phyloP scores from a whole-genome alignment of 2,888 invertebrate species.

The Pachydiplax longipennis region DNA sequence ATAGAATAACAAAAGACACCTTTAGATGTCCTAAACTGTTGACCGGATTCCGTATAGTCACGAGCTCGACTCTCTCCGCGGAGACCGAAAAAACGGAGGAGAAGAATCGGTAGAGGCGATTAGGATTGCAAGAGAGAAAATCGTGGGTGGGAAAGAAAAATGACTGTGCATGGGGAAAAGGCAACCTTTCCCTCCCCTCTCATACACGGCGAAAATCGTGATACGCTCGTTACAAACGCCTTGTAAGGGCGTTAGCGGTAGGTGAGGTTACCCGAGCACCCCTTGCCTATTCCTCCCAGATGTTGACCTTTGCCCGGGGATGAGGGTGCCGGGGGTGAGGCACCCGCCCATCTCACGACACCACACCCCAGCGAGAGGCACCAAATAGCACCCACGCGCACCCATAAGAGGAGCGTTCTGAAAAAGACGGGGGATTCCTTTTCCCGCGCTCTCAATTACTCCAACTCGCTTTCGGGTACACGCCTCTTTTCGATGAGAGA shows the following conservation, averaged over 20 bases:
- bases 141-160: constrained; percentile 23
- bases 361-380: neutral
- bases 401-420: neutral
- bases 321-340: neutral
- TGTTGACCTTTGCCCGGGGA: constrained; percentile 18
- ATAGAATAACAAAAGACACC: neutral
- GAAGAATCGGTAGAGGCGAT: neutral
- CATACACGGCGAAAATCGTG: constrained; percentile 24
- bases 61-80: neutral
- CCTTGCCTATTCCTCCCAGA: constrained; percentile 5
- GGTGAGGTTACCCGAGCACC: constrained; percentile 38
- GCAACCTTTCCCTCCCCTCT: neutral
- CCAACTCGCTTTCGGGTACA: neutral
- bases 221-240: constrained; percentile 32
- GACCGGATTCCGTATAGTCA: neutral
- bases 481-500: neutral
- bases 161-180: neutral
- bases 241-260: constrained; percentile 30
- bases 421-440: neutral
- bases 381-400: neutral
- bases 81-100: neutral
- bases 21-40: neutral
- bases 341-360: constrained; percentile 31
- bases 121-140: neutral
- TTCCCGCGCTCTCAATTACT: neutral